phyloP scores from a whole-genome alignment of 2,113 vertebrate species.

The Leptobrachium ailaonicum region DNA sequence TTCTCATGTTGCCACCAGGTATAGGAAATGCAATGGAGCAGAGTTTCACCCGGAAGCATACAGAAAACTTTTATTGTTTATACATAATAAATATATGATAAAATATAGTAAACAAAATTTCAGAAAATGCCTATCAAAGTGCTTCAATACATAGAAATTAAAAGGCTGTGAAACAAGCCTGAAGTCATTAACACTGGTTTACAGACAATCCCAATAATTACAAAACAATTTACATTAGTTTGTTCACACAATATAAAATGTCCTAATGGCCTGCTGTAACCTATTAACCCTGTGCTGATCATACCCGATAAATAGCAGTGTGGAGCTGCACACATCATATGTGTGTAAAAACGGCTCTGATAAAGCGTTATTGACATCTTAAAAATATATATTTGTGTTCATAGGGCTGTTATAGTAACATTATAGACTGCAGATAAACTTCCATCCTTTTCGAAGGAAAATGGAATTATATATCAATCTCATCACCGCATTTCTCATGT shows the following conservation, averaged over 20 bases:
- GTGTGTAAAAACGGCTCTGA: background rate
- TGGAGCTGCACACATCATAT: background rate
- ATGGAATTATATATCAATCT: no score
- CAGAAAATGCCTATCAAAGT: slow-evolving; percentile 70
- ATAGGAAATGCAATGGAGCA: background rate
- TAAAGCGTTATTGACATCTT: slow-evolving; percentile 12
- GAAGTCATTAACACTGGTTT: slow-evolving; percentile 55
- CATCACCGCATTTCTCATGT: no score
- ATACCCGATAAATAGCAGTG: slow-evolving; percentile 39
- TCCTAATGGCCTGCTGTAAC: slow-evolving; percentile 48
- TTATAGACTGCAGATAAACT: background rate
- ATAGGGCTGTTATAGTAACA: slow-evolving; percentile 10
- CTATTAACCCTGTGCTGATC: slow-evolving; percentile 44
- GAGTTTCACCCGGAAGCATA: slow-evolving; percentile 28
- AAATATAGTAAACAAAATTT: slow-evolving; percentile 60
- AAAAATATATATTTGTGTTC: background rate
- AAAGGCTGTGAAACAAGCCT: slow-evolving; percentile 51
- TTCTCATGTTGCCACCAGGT: background rate
- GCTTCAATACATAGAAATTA: slow-evolving; percentile 64
- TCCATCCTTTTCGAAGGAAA: no score
- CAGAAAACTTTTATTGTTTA: slow-evolving; percentile 65
- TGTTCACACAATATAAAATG: slow-evolving; percentile 54
- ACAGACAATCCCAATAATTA: slow-evolving; percentile 53
- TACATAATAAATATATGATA: slow-evolving; percentile 66
- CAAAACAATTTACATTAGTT: slow-evolving; percentile 52